Evolutionary conservation across 2,888 invertebrate genomes (phyloP).

Genomic region (Tenthredo livida): DNA sequence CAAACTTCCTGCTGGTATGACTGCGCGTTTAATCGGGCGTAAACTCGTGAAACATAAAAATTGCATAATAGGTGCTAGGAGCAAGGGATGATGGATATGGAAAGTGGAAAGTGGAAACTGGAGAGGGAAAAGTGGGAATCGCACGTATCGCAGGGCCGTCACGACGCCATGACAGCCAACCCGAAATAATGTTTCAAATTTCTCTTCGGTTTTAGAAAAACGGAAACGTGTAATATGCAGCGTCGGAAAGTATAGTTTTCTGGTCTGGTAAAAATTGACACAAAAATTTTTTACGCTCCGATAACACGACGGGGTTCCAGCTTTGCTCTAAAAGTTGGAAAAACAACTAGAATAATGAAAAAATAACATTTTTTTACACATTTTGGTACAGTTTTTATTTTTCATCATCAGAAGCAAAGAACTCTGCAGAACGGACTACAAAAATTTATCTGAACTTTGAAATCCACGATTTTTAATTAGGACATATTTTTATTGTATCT

Average conservation of each 20-base stretch:
- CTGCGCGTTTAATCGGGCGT: slow-evolving; percentile 53
- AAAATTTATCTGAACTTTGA: neutral
- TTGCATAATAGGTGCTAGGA: slow-evolving; percentile 52
- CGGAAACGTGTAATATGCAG: neutral
- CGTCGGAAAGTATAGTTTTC: neutral
- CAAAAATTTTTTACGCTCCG: neutral
- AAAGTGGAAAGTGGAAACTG: slow-evolving; percentile 32
- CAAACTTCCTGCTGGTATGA: slow-evolving; percentile 18
- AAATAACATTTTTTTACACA: neutral
- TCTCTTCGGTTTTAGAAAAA: neutral
- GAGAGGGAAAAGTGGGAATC: slow-evolving; percentile 35
- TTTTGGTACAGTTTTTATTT: neutral
- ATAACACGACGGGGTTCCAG: neutral
- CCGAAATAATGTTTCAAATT: neutral
- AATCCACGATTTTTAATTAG: neutral
- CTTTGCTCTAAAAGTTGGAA: neutral
- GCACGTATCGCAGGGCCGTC: neutral
- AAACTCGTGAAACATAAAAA: slow-evolving; percentile 56
- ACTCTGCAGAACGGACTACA: neutral
- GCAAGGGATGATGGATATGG: slow-evolving; percentile 30
- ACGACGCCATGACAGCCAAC: neutral
- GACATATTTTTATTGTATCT: neutral
- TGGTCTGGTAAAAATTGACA: too few relatives aligned
- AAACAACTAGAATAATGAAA: neutral
- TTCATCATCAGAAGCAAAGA: neutral